A percentile compares a stretch with the other conserved stretches of the same genome.
These are phyloP conservation scores for Phymastichus coffea DNA, from an alignment of 1,140 invertebrate genomes.

Conservation along the genomic window DNA sequence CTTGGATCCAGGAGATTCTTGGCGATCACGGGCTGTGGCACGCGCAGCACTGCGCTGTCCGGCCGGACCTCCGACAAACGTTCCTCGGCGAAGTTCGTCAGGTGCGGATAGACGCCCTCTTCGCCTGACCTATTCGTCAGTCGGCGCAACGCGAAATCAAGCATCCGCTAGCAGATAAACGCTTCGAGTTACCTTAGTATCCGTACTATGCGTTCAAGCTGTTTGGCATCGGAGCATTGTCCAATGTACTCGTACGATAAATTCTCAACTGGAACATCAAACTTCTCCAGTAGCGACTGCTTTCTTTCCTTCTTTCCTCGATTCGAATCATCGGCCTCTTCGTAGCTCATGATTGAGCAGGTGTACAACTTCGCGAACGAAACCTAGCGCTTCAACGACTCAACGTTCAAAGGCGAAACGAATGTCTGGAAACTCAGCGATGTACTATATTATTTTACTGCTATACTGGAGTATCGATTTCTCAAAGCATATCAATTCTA, in stretches of 20 bases:
- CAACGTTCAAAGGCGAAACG: too few relatives aligned
- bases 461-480: too few relatives aligned
- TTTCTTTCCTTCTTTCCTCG: background rate
- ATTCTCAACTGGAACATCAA: constrained; percentile 61
- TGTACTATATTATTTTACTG: too few relatives aligned
- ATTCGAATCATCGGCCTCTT: background rate
- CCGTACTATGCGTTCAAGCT: constrained; percentile 63
- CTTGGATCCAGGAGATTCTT: constrained; percentile 46
- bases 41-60: constrained; percentile 56
- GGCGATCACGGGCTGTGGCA: constrained; percentile 53
- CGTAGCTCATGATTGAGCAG: background rate
- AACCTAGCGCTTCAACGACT: background rate
- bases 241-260: constrained; percentile 63
- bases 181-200: constrained; percentile 54
- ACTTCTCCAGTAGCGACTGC: constrained; percentile 56
- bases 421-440: too few relatives aligned
- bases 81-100: constrained; percentile 59
- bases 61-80: constrained; percentile 58
- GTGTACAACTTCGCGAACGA: background rate
- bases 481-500: too few relatives aligned
- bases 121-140: constrained; percentile 61
- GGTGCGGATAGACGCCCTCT: constrained; percentile 66
- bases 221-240: constrained; percentile 55
- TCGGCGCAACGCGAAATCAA: background rate
- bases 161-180: background rate